Base-by-base conservation (phyloP, 1,140 invertebrate species). In the Penaeus chinensis region DNA sequence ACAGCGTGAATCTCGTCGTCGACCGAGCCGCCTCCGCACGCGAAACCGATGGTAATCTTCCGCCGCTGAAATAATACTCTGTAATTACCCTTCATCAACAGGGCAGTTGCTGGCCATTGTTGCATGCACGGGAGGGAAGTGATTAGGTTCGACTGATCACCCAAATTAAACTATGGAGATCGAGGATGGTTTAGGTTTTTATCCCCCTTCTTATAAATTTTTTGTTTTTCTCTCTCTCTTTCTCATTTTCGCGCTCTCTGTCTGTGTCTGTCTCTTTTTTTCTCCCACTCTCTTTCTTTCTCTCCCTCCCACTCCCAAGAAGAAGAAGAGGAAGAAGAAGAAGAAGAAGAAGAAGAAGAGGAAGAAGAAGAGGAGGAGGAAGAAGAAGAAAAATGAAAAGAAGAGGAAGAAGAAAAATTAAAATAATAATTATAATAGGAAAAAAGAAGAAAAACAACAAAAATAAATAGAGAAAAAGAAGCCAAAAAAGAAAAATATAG, bases 41-140 rank as follows among this genome's bases (percentile, higher is more conserved):
- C 54, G 16, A 54, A 54, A 16, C 54, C 16, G 54, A 13, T 54
- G 54, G 16, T 54, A 54, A 54, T 54, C 54, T 54, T 54, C 54
- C 54, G 32, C 16, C 54, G 54, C 7, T 11, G 82, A 76, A 54
- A 74, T 83, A 83, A 66, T 74, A 65, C 27, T 47, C 66, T 84
- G 54, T 76, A 74, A 84, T 84, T 84, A 84, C 10, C 69, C 47
- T 76, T 84, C 82, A 74, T 84, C 82, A 84, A 71, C 69, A 74
- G 82, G 82, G 69, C 76, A 79, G 77, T 79, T 60, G 37, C 42
- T n/a, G 77, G 47, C 47, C 11, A 18, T 60, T 37, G 77, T 79
- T 60, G 77, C 76, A 78, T 78, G 37, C 76, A 18, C 13, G 3
- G 76, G 54, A 16, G 16, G 54, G 10, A 54, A 54, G 47, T 79